A percentile compares a stretch with the other conserved stretches of the same genome.
phyloP scores from a whole-genome alignment of 2,797 vertebrate species.

The Zenarchopterus dispar region DNA sequence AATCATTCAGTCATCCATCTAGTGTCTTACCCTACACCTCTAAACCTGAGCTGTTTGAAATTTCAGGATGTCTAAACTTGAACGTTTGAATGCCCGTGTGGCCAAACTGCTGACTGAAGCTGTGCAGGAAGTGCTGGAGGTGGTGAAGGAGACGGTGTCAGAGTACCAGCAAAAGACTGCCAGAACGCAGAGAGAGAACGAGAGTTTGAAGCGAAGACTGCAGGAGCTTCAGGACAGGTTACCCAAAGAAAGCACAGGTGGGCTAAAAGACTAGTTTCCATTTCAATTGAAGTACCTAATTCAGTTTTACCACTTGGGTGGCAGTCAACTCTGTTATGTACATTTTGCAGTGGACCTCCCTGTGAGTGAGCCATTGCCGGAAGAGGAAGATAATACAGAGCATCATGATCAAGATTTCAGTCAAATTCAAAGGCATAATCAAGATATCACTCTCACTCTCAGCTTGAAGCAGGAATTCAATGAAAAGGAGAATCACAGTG shows the following conservation, averaged over 20 bases:
- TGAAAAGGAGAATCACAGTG: conserved; percentile 11
- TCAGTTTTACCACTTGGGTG: neutral
- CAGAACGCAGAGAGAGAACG: conserved; percentile 78
- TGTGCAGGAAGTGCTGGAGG: conserved; percentile 76
- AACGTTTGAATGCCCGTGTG: conserved; percentile 75
- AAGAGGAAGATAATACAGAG: conserved; percentile 20
- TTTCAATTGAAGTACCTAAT: neutral
- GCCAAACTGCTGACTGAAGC: conserved; percentile 73
- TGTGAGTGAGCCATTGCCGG: neutral
- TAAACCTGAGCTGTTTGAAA: neutral
- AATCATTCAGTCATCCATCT: neutral
- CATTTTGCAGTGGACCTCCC: conserved; percentile 35
- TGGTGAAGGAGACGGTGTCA: conserved; percentile 77
- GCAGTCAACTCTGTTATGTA: neutral
- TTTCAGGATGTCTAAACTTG: conserved; percentile 79
- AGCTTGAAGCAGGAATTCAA: conserved; percentile 34
- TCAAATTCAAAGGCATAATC: conserved; percentile 10
- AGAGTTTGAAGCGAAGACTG: conserved; percentile 72
- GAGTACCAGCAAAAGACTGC: conserved; percentile 80
- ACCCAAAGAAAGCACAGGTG: conserved; percentile 58
- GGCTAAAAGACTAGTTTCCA: conserved; percentile 15
- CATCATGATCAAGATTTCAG: conserved; percentile 22
- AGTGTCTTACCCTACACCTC: neutral
- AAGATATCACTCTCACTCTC: conserved; percentile 9
- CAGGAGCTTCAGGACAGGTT: conserved; percentile 73